Base-by-base conservation (phyloP, 2,797 vertebrate species). In the Thaleichthys pacificus region DNA sequence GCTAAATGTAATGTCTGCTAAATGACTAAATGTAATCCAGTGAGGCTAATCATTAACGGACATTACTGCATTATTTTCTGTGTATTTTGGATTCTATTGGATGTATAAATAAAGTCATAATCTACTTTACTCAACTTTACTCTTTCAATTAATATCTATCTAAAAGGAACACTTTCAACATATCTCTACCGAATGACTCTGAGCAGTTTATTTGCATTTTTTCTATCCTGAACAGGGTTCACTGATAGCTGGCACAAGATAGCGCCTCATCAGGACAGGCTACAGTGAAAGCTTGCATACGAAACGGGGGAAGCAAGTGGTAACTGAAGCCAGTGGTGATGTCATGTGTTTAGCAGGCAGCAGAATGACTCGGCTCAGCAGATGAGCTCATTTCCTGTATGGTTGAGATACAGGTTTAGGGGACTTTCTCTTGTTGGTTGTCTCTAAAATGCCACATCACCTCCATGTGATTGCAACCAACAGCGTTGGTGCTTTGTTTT, bases 381-480 rank as follows among this genome's bases (percentile, higher is more conserved):
- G 85, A 72, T 86, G 80, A 88, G 76, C 78, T 85, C 74, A 87
- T 88, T 87, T 90, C 86, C 85, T 84, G 67, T 51, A n/a, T 70
- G 66, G 69, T 64, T 28, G 69, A 69, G 26, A 63, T 24, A 3
- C 70, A 65, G 14, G 75, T 81, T 77, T 68, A 4, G 24, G 78
- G 80, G 72, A 74, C 61, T 83, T 86, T 85, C 42, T 9, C 57
- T 22, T 22, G 51, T 56, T 56, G 19, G 51, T 56, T 5, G 4
- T n/a, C 51, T n/a, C 4, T 17, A 17, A 56, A n/a, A n/a, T 17
- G 3, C 51, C 51, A 56, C 17, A 19, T 15, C 15, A 5, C 12
- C 12, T 30, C 28, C 49, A 17, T 17, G 51, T 56, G 51, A 56
- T 56, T n/a, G 11, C 42, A 47, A 47, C 42, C 42, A 47, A 47